phyloP scores from a whole-genome alignment of 2,888 invertebrate genomes.

The Stenolophus ochropezus region DNA sequence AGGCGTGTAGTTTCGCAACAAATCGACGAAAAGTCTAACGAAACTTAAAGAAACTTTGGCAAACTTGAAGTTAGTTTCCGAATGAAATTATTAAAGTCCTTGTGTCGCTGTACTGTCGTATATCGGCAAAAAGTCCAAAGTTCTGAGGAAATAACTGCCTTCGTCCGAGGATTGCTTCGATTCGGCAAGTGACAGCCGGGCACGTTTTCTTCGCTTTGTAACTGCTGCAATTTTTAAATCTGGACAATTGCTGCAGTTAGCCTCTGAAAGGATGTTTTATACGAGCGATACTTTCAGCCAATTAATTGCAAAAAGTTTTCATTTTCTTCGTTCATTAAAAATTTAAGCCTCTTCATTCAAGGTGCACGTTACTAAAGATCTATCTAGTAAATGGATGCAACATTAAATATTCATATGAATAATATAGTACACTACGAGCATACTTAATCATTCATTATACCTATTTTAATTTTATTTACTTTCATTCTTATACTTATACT shows the following conservation, averaged over 20 bases:
- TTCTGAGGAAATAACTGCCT: slow-evolving; percentile 41
- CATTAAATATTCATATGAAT: too few species aligned
- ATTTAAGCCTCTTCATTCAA: neutral
- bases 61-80: slow-evolving; percentile 54
- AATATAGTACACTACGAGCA: too few species aligned
- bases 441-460: too few species aligned
- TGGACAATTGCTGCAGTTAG: neutral
- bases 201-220: slow-evolving; percentile 1
- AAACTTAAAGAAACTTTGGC: slow-evolving; percentile 53
- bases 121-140: slow-evolving; percentile 33
- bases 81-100: slow-evolving; percentile 57
- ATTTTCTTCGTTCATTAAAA: neutral
- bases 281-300: neutral
- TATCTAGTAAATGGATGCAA: too few species aligned
- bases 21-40: slow-evolving; percentile 27
- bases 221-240: slow-evolving; percentile 10
- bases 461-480: too few species aligned
- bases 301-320: neutral
- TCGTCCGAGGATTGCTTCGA: neutral
- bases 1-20: slow-evolving; percentile 47
- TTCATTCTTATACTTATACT: too few species aligned
- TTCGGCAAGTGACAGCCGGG: neutral
- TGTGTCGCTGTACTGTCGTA: slow-evolving; percentile 35
- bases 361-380: neutral
- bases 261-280: neutral